A percentile compares a stretch with the other conserved stretches of the same genome.
Conservation (phyloP, 2,797 vertebrate genomes). For the Hypotaenidia philippensis region DNA sequence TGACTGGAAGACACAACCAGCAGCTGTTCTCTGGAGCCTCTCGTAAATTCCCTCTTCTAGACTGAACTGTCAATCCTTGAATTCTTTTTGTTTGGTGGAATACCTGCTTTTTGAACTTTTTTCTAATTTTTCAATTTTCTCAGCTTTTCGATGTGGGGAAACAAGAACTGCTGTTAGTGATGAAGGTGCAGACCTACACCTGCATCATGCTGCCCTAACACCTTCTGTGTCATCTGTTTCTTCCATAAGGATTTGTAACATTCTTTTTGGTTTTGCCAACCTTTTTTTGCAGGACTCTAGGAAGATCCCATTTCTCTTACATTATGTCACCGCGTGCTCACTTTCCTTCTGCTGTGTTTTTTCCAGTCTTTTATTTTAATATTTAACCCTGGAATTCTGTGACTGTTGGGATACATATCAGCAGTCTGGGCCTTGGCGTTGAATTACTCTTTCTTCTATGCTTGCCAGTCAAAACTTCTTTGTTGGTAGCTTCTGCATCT, state of each 20-base stretch:
- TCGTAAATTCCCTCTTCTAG: neutral
- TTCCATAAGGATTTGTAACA: neutral
- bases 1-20: neutral
- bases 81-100: neutral
- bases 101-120: neutral
- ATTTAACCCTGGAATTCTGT: conserved; percentile 24
- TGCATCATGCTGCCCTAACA: neutral
- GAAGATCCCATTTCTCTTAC: neutral
- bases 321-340: neutral
- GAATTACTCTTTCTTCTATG: neutral
- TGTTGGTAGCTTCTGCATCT: neutral
- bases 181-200: neutral
- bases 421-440: neutral
- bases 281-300: neutral
- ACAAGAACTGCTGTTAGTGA: neutral
- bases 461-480: neutral
- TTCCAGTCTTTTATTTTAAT: neutral
- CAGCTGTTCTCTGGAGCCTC: neutral
- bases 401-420: neutral
- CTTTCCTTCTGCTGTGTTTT: neutral
- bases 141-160: neutral
- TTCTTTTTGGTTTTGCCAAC: neutral
- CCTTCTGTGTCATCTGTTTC: neutral
- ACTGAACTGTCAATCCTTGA: neutral
- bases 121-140: neutral